phyloP scores from a whole-genome alignment of 2,113 vertebrate species.

The Cranoglanis bouderius region DNA sequence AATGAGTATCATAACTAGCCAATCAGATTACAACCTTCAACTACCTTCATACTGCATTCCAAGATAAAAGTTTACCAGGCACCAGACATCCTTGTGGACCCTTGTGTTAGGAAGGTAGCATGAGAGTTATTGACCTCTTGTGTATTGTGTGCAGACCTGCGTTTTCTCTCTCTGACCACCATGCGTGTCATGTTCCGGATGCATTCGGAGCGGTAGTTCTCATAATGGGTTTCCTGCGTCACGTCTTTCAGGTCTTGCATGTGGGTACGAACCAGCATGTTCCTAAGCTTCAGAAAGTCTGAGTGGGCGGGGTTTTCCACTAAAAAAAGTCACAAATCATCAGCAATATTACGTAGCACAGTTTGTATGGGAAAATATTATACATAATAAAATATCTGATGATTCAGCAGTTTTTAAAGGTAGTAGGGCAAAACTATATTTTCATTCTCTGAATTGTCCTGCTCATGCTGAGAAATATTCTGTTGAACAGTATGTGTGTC shows the following conservation, averaged over 20 bases:
- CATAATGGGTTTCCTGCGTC: slow-evolving; percentile 90
- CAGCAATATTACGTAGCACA: not conserved
- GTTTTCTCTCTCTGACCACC: slow-evolving; percentile 87
- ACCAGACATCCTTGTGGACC: not conserved
- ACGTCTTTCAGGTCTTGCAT: slow-evolving; percentile 98
- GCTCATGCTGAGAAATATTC: not conserved
- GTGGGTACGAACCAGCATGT: slow-evolving; percentile 94
- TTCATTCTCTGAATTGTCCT: not conserved
- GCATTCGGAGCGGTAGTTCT: slow-evolving; percentile 92
- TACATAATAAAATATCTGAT: too few relatives aligned
- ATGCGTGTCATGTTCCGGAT: slow-evolving; percentile 95
- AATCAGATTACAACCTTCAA: not conserved
- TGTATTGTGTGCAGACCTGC: slow-evolving; percentile 77
- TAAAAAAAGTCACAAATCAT: slow-evolving; percentile 36
- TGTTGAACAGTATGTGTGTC: not conserved
- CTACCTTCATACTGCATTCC: not conserved
- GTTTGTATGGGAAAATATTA: not conserved
- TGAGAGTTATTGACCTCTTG: not conserved
- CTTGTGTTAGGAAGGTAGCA: not conserved
- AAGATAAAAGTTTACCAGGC: not conserved
- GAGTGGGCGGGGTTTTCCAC: slow-evolving; percentile 80
- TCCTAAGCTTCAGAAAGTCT: slow-evolving; percentile 93
- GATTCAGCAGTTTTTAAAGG: slow-evolving; percentile 9
- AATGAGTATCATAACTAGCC: not conserved
- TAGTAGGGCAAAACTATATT: not conserved